These are phyloP conservation scores for Blastobasis lacticolella DNA, from an alignment of 2,888 invertebrate genomes.

Conservation along the genomic window DNA sequence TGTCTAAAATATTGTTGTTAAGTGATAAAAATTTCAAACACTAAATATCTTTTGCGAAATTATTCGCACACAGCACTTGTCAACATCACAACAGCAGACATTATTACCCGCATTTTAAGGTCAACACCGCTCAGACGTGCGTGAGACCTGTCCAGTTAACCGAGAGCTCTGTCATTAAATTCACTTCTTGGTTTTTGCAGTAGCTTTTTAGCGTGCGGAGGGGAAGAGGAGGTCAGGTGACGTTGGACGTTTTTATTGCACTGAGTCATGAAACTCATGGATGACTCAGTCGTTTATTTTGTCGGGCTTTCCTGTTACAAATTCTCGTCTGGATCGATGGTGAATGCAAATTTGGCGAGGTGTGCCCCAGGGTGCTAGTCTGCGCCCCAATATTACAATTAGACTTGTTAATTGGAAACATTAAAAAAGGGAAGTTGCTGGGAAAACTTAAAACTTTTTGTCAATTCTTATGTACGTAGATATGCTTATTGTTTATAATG, in stretches of 20 bases:
- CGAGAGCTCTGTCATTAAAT: slow-evolving; percentile 17
- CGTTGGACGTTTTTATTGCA: slow-evolving; percentile 16
- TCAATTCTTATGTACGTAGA: no score
- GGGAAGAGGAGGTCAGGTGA: slow-evolving; percentile 2
- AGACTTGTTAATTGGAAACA: no score
- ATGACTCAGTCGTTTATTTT: slow-evolving; percentile 15
- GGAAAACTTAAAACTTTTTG: no score
- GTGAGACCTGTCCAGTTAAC: slow-evolving; percentile 16
- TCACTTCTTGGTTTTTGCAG: neutral
- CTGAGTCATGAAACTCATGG: slow-evolving; percentile 15
- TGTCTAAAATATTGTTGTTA: no score
- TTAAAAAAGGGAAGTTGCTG: no score
- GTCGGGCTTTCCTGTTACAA: slow-evolving; percentile 19
- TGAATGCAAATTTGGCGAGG: neutral
- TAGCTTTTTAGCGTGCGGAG: neutral
- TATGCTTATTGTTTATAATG: no score
- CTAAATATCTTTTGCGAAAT: no score
- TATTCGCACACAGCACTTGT: neutral
- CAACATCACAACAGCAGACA: neutral
- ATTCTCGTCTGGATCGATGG: slow-evolving; percentile 3
- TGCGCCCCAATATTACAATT: no score
- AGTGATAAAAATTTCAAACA: no score
- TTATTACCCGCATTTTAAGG: neutral
- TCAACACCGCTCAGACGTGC: slow-evolving; percentile 10
- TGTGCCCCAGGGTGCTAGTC: no score